These are phyloP conservation scores for Nymphalis io DNA, from an alignment of 1,140 invertebrate species.

Conservation along the genomic window DNA sequence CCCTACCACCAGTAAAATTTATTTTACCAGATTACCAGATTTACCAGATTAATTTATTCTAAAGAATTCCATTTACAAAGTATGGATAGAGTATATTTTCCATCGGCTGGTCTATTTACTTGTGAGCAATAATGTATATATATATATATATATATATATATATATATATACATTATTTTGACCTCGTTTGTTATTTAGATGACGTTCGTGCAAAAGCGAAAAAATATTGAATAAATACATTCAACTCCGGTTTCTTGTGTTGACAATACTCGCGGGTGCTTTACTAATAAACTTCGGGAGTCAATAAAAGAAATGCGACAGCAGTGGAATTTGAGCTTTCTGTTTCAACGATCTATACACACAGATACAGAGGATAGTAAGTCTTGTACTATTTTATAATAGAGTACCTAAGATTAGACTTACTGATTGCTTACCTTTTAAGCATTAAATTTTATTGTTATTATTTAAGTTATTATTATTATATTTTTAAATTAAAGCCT, in stretches of 20 bases:
- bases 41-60: too few species aligned
- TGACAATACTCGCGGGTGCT: slow-evolving; percentile 46
- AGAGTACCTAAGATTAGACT: too few species aligned
- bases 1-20: too few species aligned
- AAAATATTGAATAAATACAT: slow-evolving; percentile 9
- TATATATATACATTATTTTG: background rate
- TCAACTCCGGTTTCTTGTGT: slow-evolving; percentile 10
- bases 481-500: too few species aligned
- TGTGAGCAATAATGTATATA: background rate
- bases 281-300: slow-evolving; percentile 60
- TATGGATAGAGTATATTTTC: too few species aligned
- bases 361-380: slow-evolving; percentile 20
- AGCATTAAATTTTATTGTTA: too few species aligned
- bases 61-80: too few species aligned
- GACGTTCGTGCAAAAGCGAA: background rate
- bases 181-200: background rate
- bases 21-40: too few species aligned
- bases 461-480: too few species aligned
- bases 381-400: background rate
- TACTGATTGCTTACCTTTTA: too few species aligned
- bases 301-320: slow-evolving; percentile 67
- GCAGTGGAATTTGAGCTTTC: slow-evolving; percentile 52
- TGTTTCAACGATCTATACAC: slow-evolving; percentile 45
- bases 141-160: background rate
- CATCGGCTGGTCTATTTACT: too few species aligned